phyloP scores from a whole-genome alignment of 2,113 vertebrate genomes.

The Onychostoma macrolepis region DNA sequence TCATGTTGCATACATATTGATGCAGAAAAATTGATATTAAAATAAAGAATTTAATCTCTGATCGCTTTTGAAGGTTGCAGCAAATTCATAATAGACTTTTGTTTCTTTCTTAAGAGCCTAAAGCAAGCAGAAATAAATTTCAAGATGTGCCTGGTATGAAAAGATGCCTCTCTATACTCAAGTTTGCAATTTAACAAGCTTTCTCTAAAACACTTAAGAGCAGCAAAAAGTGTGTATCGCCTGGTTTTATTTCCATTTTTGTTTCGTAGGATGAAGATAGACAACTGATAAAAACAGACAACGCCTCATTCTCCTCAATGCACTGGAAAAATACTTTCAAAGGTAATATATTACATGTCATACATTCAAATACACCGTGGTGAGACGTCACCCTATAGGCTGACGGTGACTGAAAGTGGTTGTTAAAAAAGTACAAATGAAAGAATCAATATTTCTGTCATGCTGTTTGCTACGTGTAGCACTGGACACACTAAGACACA shows the following conservation, averaged over 20 bases:
- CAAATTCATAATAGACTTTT: slow-evolving; percentile 14
- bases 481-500: slow-evolving; percentile 60
- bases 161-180: background rate
- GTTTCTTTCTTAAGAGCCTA: background rate
- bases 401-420: slow-evolving; percentile 41
- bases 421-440: slow-evolving; percentile 63
- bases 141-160: background rate
- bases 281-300: slow-evolving; percentile 51
- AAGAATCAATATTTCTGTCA: slow-evolving; percentile 75
- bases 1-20: background rate
- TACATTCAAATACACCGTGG: slow-evolving; percentile 62
- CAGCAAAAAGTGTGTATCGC: background rate
- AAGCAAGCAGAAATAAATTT: background rate
- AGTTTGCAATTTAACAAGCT: background rate
- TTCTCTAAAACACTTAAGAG: background rate
- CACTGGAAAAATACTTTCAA: slow-evolving; percentile 63
- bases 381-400: slow-evolving; percentile 19
- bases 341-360: slow-evolving; percentile 66
- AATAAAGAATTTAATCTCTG: background rate
- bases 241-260: slow-evolving; percentile 41
- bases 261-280: slow-evolving; percentile 41
- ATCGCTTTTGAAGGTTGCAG: background rate
- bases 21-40: background rate
- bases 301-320: slow-evolving; percentile 57
- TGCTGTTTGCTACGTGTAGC: slow-evolving; percentile 55